These are phyloP conservation scores for Prosapia bicincta DNA, from an alignment of 2,888 invertebrate species.

Conservation along the genomic window DNA sequence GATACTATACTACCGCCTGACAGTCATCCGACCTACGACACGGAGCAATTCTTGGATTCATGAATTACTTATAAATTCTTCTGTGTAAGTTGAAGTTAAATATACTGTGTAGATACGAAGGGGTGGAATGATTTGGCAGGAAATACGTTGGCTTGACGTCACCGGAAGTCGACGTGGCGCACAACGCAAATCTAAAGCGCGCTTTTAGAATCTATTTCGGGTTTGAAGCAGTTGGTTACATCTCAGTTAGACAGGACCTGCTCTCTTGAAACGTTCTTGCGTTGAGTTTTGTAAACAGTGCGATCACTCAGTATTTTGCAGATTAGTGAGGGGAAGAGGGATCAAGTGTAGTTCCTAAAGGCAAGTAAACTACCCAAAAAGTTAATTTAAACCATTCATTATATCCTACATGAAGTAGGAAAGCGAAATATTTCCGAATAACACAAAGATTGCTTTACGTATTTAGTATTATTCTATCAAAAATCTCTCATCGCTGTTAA, in stretches of 20 bases:
- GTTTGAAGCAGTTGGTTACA: background rate
- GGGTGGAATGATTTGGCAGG: background rate
- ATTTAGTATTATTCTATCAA: no score
- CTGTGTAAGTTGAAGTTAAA: no score
- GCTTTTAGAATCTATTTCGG: background rate
- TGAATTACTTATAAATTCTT: no score
- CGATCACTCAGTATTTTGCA: background rate
- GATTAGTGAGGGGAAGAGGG: background rate
- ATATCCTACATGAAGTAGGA: no score
- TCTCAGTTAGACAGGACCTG: background rate
- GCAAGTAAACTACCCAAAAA: no score
- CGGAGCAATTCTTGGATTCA: background rate
- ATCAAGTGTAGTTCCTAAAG: no score
- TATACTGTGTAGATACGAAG: background rate
- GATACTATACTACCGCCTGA: no score
- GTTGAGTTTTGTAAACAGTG: background rate
- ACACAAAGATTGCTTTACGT: no score
- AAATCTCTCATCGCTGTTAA: no score
- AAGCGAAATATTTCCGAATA: no score
- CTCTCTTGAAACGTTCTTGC: background rate
- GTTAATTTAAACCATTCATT: no score
- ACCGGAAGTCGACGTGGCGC: background rate
- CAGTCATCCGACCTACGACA: background rate
- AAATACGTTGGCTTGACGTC: background rate
- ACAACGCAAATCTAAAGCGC: background rate